Evolutionary conservation across 2,113 vertebrate species (phyloP), one percentile per base, ranked within the genome.

Genomic region (Mastomys natalensis): DNA sequence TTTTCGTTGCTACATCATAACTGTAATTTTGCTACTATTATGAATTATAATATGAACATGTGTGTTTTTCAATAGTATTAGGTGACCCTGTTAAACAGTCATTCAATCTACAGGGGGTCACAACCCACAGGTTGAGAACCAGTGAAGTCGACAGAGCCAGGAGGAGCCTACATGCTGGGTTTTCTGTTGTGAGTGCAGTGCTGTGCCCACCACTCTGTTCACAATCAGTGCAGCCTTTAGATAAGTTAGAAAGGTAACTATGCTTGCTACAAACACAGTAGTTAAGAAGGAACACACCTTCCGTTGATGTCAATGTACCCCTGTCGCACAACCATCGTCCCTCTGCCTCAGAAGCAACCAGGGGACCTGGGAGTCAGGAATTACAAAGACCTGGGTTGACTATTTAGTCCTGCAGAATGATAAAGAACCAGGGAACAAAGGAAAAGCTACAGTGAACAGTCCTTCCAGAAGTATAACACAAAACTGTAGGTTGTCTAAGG

Each of bases 151-250:
- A 93, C 81, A 62, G 58, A 90, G 82, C 81, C 78, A 84, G 89
- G 68, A 43, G 89, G 68, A 29, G 64, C 37, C 53, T 89, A 60
- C 95, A 31, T 70, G 34, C 51, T 73, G 70, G 68, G 64, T 60
- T 94, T 94, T 95, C 86, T 82, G 85, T 95, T 58, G n/a, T 66
- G 31, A 77, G 29, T 34, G 70, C 93, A 45, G 78, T 76, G 80
- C 21, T 34, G 37, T 17, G 21, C 15, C 40, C 8, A 89, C 45
- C 76, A 37, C 26, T 34, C 66, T 48, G 53, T 95, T 86, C 48
- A 81, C 31, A 89, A 77, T 95, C 64, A 48, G 55, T 2, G 48
- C 64, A 72, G 60, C 77, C 97, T 90, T 19, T 89, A 93, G 93
- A 66, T 84, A 82, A 95, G 73, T 51, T 70, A 74, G 87, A 77